phyloP scores from a whole-genome alignment of 2,888 invertebrate species.

The Chalcosyrphus nemorum region DNA sequence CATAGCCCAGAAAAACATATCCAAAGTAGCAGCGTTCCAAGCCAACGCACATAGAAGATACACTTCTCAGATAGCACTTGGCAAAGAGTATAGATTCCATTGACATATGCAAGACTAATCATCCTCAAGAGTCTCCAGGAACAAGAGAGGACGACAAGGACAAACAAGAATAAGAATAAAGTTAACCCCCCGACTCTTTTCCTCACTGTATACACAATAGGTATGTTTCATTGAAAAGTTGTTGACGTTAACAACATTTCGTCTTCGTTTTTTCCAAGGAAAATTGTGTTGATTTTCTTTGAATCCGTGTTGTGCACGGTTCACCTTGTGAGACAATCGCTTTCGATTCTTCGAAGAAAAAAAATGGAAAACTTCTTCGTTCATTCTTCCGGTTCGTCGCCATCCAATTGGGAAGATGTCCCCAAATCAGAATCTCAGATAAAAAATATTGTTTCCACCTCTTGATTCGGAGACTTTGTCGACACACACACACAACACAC shows the following conservation, averaged over 20 bases:
- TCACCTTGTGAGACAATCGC: conserved; percentile 33
- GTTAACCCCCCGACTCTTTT: not conserved
- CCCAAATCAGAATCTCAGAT: conserved; percentile 23
- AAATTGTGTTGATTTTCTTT: conserved; percentile 43
- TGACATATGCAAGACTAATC: conserved; percentile 36
- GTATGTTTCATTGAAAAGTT: conserved; percentile 22
- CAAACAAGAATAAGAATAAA: not conserved
- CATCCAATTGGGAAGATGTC: conserved; percentile 27
- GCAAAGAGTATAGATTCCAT: conserved; percentile 8
- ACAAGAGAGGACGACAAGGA: not conserved
- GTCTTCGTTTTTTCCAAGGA: not conserved
- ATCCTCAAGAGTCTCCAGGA: conserved; percentile 9
- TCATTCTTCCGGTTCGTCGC: conserved; percentile 26
- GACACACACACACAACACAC: too few species aligned
- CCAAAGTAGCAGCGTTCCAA: not conserved
- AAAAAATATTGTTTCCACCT: conserved; percentile 36
- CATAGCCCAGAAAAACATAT: not conserved
- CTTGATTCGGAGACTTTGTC: conserved; percentile 14
- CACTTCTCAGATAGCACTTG: conserved; percentile 2
- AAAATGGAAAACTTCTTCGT: conserved; percentile 9
- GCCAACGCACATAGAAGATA: conserved; percentile 15
- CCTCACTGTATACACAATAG: not conserved
- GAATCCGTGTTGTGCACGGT: conserved; percentile 23
- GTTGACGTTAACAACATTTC: conserved; percentile 34
- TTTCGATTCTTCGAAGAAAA: not conserved